A percentile compares a stretch with the other conserved stretches of the same genome.
These are phyloP conservation scores for Vireo griseus DNA, from an alignment of 2,797 vertebrate genomes.

Conservation along the genomic window DNA sequence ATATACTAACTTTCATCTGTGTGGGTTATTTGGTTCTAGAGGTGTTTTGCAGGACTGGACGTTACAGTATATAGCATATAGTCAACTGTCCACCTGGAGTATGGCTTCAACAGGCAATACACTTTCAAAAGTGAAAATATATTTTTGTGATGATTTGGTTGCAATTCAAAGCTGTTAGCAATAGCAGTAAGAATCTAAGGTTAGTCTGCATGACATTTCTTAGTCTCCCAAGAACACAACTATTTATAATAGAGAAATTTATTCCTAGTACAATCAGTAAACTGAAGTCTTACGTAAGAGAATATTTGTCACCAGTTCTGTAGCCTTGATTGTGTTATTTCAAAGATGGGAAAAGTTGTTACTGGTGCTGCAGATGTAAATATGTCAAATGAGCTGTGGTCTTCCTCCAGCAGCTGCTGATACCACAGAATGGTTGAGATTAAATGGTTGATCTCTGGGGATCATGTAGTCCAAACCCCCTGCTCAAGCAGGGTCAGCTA, in stretches of 20 bases:
- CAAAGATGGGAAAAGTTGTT: neutral
- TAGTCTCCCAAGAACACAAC: neutral
- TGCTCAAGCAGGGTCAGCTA: neutral
- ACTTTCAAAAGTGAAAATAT: neutral
- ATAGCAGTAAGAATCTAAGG: neutral
- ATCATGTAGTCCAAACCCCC: neutral
- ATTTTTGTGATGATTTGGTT: neutral
- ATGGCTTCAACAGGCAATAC: neutral
- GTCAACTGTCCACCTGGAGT: neutral
- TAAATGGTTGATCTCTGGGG: neutral
- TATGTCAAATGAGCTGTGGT: neutral
- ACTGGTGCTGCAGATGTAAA: neutral
- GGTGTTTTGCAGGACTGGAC: neutral
- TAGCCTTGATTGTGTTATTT: neutral
- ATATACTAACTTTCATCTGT: neutral
- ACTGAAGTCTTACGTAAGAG: neutral
- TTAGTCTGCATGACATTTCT: neutral
- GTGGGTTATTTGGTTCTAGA: neutral
- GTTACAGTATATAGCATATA: neutral
- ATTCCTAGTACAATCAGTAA: neutral
- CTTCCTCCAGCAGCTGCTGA: neutral
- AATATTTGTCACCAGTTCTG: neutral
- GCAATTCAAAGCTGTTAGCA: neutral
- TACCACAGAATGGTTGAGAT: neutral
- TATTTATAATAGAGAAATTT: neutral